Evolutionary conservation across 64 coral and sea anemone species (phyloP).

Genomic region (Actinia equina): DNA sequence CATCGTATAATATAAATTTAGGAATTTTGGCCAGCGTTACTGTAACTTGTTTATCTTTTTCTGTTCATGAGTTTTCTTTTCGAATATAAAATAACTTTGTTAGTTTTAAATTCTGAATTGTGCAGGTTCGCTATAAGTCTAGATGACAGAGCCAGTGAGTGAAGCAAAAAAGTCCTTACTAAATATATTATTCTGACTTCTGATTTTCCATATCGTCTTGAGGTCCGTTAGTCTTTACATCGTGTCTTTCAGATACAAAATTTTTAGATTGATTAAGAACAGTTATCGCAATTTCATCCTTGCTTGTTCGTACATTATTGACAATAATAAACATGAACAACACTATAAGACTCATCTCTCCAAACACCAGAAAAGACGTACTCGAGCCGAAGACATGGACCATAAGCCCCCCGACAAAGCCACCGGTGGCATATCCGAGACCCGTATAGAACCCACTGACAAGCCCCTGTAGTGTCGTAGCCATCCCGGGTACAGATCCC

Average conservation of each 20-base stretch:
- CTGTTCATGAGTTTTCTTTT: no score
- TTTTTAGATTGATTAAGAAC: background rate
- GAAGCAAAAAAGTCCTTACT: background rate
- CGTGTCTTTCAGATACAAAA: background rate
- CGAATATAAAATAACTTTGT: no score
- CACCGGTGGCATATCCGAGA: slow-evolving; percentile 85
- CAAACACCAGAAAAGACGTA: slow-evolving; percentile 91
- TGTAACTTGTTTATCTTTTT: no score
- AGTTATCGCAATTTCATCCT: background rate
- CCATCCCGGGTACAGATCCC: slow-evolving; percentile 63
- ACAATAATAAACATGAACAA: slow-evolving; percentile 90
- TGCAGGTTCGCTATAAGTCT: no score
- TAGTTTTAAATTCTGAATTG: no score
- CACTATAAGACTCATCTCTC: slow-evolving; percentile 89
- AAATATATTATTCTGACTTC: background rate
- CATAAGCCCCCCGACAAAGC: slow-evolving; percentile 82
- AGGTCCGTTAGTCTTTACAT: background rate
- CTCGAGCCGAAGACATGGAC: slow-evolving; percentile 93
- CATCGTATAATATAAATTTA: no score
- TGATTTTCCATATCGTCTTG: background rate
- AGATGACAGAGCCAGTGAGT: background rate
- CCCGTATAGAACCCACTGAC: slow-evolving; percentile 95
- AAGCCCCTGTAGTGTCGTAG: slow-evolving; percentile 85
- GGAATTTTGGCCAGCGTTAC: no score
- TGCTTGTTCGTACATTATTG: slow-evolving; percentile 59